Base-by-base conservation (phyloP, 2,888 invertebrate species). In the Leucania comma region DNA sequence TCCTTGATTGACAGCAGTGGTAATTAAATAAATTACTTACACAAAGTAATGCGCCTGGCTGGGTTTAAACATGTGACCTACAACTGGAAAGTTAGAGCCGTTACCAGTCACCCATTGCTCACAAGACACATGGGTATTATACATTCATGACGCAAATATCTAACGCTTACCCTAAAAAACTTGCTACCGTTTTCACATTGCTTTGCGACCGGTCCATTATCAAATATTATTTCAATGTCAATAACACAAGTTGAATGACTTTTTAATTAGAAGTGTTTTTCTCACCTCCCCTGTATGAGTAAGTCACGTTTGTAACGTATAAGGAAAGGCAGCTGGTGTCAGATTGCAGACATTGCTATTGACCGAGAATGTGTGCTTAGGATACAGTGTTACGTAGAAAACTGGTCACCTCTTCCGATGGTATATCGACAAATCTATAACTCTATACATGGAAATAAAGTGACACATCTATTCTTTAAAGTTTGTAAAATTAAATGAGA, bases 261-360 rank as follows among this genome's bases (percentile, higher is more conserved):
- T 72, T 38, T 82, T 82, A 85, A 82, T 85, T 78, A 71, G 68
- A 20, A 42, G 38, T 67, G 51, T 75, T 75, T 72, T 75, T 77
- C 72, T 72, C 68, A 72, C 70, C 56, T 81, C 60, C 62, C 54
- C 56, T 6, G 9, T 65, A 80, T 68, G 54, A 60, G 72, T 72
- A 67, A 74, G 72, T 72, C 67, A 80, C 66, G 69, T 22, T 24
- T 58, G 50, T 32, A 48, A 58, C 72, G 17, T 65, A 67, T 79
- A 79, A 54, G 77, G 84, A 50, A 62, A 64, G 54, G 64, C 51
- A 67, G 32, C 56, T 60, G 63, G 60, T 67, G 65, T 60, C 35
- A 57, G 78, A 73, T 81, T 69, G 58, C 67, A 38, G 17, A 53
- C 72, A 70, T 79, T 73, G 38, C 68, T 72, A 72, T 20, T 42